Percentiles rank a stretch among this genome's conserved stretches.
phyloP scores from a whole-genome alignment of 2,113 vertebrate genomes.

The Channa maculata region DNA sequence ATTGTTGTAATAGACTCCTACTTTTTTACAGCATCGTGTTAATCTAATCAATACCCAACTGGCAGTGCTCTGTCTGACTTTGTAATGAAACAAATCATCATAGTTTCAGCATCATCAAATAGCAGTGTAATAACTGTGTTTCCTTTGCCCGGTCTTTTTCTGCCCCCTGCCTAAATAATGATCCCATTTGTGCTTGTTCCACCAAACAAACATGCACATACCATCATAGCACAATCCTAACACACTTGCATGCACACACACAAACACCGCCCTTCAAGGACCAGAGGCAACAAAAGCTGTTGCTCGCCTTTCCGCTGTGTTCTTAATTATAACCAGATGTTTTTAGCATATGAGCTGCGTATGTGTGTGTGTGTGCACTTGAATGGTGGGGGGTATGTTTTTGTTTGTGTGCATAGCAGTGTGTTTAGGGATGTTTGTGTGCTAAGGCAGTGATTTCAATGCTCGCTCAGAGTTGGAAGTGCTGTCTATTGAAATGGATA shows the following conservation, averaged over 20 bases:
- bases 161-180: constrained; percentile 83
- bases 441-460: constrained; percentile 35
- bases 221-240: constrained; percentile 6
- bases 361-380: constrained; percentile 44
- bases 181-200: constrained; percentile 86
- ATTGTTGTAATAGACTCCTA: constrained; percentile 45
- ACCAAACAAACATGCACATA: constrained; percentile 51
- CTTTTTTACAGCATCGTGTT: constrained; percentile 40
- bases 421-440: constrained; percentile 62
- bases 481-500: constrained; percentile 37
- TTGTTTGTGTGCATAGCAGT: constrained; percentile 62
- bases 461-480: constrained; percentile 15
- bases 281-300: constrained; percentile 84
- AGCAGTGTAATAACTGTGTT: constrained; percentile 38
- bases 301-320: constrained; percentile 81
- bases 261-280: constrained; percentile 64
- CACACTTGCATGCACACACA: constrained; percentile 47
- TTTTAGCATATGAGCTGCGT: constrained; percentile 75
- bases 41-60: constrained; percentile 60
- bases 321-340: constrained; percentile 90
- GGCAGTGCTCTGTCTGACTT: constrained; percentile 19
- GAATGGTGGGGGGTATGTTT: constrained; percentile 39
- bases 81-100: constrained; percentile 40
- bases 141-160: constrained; percentile 60
- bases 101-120: constrained; percentile 57